These are phyloP conservation scores for Perizoma flavofasciatum DNA, from an alignment of 2,888 invertebrate genomes.

Conservation along the genomic window DNA sequence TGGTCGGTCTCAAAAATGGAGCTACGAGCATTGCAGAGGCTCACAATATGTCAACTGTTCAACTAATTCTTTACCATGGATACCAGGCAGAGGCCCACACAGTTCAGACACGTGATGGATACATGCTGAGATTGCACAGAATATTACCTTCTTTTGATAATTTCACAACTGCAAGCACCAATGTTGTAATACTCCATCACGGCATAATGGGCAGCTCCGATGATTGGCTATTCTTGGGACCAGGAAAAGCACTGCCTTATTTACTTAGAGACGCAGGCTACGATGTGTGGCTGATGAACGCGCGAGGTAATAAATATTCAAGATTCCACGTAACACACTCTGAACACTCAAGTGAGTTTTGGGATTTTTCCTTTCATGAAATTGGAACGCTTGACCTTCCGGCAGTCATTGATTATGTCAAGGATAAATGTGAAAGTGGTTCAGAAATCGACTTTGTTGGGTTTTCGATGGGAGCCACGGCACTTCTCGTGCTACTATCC, in stretches of 20 bases:
- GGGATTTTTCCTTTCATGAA: slow-evolving; percentile 64
- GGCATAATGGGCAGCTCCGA: slow-evolving; percentile 57
- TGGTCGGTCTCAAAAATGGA: background rate
- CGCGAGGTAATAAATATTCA: slow-evolving; percentile 59
- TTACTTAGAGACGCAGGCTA: slow-evolving; percentile 77
- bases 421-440: slow-evolving; percentile 19
- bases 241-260: slow-evolving; percentile 51
- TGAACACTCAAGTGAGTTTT: slow-evolving; percentile 42
- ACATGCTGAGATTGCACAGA: slow-evolving; percentile 51
- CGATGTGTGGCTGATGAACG: slow-evolving; percentile 83
- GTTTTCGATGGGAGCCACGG: slow-evolving; percentile 58
- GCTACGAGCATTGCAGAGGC: slow-evolving; percentile 1
- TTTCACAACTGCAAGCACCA: slow-evolving; percentile 16
- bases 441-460: slow-evolving; percentile 51
- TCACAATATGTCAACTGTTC: slow-evolving; percentile 13
- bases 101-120: slow-evolving; percentile 53
- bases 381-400: slow-evolving; percentile 58
- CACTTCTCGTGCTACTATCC: slow-evolving; percentile 52
- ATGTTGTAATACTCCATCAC: slow-evolving; percentile 50
- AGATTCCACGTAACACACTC: slow-evolving; percentile 39
- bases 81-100: slow-evolving; percentile 49
- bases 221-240: slow-evolving; percentile 57
- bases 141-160: slow-evolving; percentile 30
- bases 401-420: slow-evolving; percentile 51
- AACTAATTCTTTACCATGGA: slow-evolving; percentile 42